Conservation (phyloP, 2,888 invertebrate species). For the Hydrotaea cyrtoneurina region DNA sequence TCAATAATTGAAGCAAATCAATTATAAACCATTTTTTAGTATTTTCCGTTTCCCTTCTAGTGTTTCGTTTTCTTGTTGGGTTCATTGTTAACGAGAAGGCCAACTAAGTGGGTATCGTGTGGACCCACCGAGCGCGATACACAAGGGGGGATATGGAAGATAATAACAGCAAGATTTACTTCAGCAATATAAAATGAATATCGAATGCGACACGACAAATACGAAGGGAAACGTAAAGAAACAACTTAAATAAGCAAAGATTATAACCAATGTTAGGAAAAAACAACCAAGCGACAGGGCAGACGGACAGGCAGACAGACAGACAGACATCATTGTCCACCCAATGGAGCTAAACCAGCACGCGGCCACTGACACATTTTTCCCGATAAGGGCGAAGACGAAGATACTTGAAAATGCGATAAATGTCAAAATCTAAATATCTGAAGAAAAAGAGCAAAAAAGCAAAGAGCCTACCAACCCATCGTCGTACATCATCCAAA, state of each 20-base stretch:
- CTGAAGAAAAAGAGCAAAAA: not conserved
- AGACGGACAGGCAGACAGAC: not conserved
- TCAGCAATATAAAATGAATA: not conserved
- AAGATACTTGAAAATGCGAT: slow-evolving; percentile 36
- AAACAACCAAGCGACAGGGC: not conserved
- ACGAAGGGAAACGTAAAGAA: not conserved
- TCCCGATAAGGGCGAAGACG: not conserved
- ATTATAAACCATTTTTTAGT: slow-evolving; percentile 53
- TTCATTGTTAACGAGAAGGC: slow-evolving; percentile 16
- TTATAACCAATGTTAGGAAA: slow-evolving; percentile 39
- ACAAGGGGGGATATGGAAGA: not conserved
- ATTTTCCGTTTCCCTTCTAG: slow-evolving; percentile 1
- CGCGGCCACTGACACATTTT: not conserved
- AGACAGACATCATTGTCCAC: not conserved
- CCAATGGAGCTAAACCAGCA: not conserved
- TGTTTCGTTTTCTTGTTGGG: not conserved
- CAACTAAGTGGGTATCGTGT: slow-evolving; percentile 18
- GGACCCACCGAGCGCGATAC: no score
- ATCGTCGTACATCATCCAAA: not conserved
- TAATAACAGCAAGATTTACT: slow-evolving; percentile 25
- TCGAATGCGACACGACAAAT: not conserved
- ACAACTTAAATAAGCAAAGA: slow-evolving; percentile 44
- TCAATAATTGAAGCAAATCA: slow-evolving; percentile 57
- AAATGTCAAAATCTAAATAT: slow-evolving; percentile 49
- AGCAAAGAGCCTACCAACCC: slow-evolving; percentile 1